Evolutionary conservation across 2,113 vertebrate species (phyloP), one percentile per base, ranked within the genome.

Genomic region (Thryonomys swinderianus): DNA sequence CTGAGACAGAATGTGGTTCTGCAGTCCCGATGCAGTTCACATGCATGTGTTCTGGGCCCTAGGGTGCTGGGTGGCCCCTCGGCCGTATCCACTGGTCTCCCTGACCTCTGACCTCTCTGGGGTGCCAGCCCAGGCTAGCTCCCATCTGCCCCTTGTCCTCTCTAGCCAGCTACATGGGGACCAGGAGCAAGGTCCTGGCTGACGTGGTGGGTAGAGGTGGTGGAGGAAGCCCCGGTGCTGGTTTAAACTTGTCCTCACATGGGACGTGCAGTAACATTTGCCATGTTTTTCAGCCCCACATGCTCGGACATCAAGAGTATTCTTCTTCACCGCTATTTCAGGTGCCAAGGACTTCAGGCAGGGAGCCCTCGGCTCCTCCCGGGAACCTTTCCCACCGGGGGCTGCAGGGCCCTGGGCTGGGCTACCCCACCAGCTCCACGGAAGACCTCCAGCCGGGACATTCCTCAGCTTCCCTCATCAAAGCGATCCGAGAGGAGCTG

Each of bases 401-500:
- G 92, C 97, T 98, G 71, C 99, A 99, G 91, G 95, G 98, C 71
- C 88, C 99, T 0, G 98, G 98, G 78, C 97, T 98, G 97, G 98
- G 99, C 91, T 99, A 99, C 97, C 96, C 99, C 91, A 98, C 99
- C 71, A 98, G 98, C 96, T 99, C 99, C 81, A 98, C 99, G 20
- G 98, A 99, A 96, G 99, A 99, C 81, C 98, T 99, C 86, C 99
- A 99, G 85, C 99, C 99, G 1, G 97, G 98, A 85, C 99, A 99
- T 97, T 99, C 99, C 0, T 99, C 99, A 0, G 99, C 99, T 90
- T 99, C 99, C 37, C 99, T 99, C 98, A 99, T 99, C 98, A 99
- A 99, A 98, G 99, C 99, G 94, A 99, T 99, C 97, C 98, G 99
- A 55, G 99, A 99, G 98, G 99, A 99, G 98, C 99, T 99, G 69